Base-by-base conservation (phyloP, 1,140 invertebrate genomes). In the Eciton burchellii region DNA sequence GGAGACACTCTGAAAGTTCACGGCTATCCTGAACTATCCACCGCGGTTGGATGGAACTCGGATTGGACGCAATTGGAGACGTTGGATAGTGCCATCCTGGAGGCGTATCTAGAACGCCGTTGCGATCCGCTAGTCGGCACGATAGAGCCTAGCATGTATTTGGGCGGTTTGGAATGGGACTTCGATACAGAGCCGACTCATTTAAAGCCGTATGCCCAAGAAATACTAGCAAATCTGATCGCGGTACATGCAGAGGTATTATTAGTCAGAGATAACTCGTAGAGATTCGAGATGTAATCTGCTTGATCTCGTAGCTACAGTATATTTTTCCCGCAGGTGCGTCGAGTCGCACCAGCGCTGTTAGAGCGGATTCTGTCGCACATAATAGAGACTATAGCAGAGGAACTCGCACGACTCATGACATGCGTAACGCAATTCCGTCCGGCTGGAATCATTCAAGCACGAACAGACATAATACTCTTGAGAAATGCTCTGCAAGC, bases 111-210 rank as follows among this genome's bases (percentile, higher is more conserved):
- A 60, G 98, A 99, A 92, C 96, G 97, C 85, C 99, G 99, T 92
- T 97, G 97, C 63, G 98, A 99, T 94, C 98, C 98, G 3, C 94
- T 99, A 0, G 97, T 99, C 26, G 98, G 98, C 21, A 98, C 97
- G 16, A 98, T 99, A 83, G 98, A 99, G 94, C 97, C 97, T 2
- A 98, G 97, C 56, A 99, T 99, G 98, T 99, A 99, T 93, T 94
- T 97, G 85, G 98, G 98, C 0, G 94, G 96, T 56, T 97, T 99
- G 91, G 97, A 97, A 87, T 98, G 98, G 96, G 96, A 97, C 83
- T 96, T 96, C 3, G 96, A 96, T 86, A 95, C 96, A 77, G 95
- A 96, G 77, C 96, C 96, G 0, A 95, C 95, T 24, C 97, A 98
- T 91, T 95, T 99, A 1, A 94, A 97, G 59, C 97, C 97, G 0